Evolutionary conservation across 2,888 invertebrate species (phyloP).

Genomic region (Mythimna impura): DNA sequence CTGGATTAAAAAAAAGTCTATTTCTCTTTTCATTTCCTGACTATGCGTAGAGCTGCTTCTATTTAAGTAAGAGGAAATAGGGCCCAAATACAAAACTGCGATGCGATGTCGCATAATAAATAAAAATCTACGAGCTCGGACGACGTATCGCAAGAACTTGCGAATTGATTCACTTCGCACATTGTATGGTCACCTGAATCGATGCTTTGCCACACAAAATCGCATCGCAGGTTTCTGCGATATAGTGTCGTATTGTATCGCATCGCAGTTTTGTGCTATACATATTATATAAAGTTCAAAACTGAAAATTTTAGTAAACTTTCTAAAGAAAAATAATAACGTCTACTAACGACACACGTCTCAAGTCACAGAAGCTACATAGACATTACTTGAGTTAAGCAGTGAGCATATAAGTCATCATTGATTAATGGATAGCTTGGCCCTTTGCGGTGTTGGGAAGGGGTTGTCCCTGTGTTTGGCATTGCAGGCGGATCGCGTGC

Average conservation of each 20-base stretch:
- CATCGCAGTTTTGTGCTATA: too few species aligned
- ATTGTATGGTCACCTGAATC: too few species aligned
- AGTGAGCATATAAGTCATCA: slow-evolving; percentile 74
- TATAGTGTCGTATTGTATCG: too few species aligned
- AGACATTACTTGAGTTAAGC: slow-evolving; percentile 29
- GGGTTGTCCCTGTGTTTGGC: slow-evolving; percentile 78
- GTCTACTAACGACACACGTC: background rate
- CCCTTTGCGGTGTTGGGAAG: slow-evolving; percentile 74
- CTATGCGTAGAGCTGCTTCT: background rate
- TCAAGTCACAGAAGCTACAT: slow-evolving; percentile 54
- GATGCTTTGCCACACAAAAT: too few species aligned
- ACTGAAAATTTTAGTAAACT: background rate
- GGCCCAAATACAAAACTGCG: too few species aligned
- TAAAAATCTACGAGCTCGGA: too few species aligned
- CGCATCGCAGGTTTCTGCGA: too few species aligned
- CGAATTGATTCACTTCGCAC: too few species aligned
- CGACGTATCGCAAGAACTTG: too few species aligned
- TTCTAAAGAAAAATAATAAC: slow-evolving; percentile 7
- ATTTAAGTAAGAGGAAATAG: background rate
- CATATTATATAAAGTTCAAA: background rate
- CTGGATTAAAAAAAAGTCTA: too few species aligned
- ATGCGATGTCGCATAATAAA: too few species aligned
- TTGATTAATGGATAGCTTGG: slow-evolving; percentile 82
- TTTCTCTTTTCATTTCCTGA: background rate
- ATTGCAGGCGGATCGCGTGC: slow-evolving; percentile 84